Conservation (phyloP, 2,113 vertebrate genomes). For the Mustela nigripes region DNA sequence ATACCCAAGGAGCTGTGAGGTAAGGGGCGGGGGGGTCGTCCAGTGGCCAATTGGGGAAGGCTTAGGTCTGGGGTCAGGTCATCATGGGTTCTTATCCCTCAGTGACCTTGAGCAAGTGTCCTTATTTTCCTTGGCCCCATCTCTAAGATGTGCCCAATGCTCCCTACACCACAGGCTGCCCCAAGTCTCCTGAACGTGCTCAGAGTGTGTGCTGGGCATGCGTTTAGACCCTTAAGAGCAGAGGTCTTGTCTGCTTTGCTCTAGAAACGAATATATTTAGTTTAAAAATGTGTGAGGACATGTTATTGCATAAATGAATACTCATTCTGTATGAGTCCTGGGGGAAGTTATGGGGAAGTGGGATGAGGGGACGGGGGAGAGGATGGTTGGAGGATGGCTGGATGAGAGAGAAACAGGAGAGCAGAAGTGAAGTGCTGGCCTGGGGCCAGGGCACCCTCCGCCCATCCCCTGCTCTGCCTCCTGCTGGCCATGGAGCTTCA, state of each 20-base stretch:
- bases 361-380: rapidly evolving
- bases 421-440: rapidly evolving
- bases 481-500: not conserved
- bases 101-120: not conserved
- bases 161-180: not conserved
- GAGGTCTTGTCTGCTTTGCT: not conserved
- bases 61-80: not conserved
- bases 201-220: rapidly evolving
- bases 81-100: not conserved
- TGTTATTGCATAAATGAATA: not conserved
- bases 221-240: not conserved
- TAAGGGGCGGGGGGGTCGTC: too few species aligned
- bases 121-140: not conserved
- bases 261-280: not conserved
- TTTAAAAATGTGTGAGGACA: too few species aligned
- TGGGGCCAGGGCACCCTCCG: rapidly evolving
- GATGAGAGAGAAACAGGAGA: not conserved
- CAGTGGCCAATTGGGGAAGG: not conserved
- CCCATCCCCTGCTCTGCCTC: too few species aligned
- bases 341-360: not conserved
- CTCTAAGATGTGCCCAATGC: not conserved
- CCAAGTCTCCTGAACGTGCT: not conserved
- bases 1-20: not conserved
- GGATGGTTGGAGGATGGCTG: too few species aligned
- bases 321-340: not conserved